Evolutionary conservation across 2,113 vertebrate genomes (phyloP), one percentile per base, ranked within the genome.

Genomic region (Saccopteryx bilineata): DNA sequence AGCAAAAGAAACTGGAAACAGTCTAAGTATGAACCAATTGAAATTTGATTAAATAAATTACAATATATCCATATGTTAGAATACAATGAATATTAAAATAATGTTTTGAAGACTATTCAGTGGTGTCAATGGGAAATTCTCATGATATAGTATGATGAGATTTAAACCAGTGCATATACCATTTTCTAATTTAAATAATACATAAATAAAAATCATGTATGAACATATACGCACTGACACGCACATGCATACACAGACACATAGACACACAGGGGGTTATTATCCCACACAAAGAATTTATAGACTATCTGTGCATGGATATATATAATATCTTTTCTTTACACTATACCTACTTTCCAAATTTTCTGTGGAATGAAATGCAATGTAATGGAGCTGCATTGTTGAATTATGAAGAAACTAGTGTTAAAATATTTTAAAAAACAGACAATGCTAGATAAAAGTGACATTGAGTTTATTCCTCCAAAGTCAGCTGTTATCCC

Each of bases 341-440:
- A 71, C 3, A 69, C 10, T 56, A 39, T 26, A 52, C n/a, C 1
- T 18, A 31, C 78, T 93, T 84, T 33, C 39, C 6, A 52, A 11
- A n/a, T 33, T 87, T 66, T 81, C 15, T 78, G 0, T 74, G 31
- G 10, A 91, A 26, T 83, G 2, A 1, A 82, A 26, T 63, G 46
- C 12, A 48, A 39, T 79, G 2, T 11, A 52, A 18, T 94, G 13
- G 85, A 13, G 5, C 23, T 82, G 3, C 5, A 26, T 80, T 66
- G 48, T 24, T 87, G 91, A 54, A 82, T 48, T 83, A 15, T 86
- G 23, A 50, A 33, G 88, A 66, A 61, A 26, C 5, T 56, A 1
- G 48, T 33, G 46, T 31, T 75, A 54, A 82, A 95, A 33, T 93
- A 89, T 86, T 48, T 86, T 48, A 63, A 46, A 79, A 78, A 82